A percentile compares a stretch with the other conserved stretches of the same genome.
phyloP scores from a whole-genome alignment of 2,797 vertebrate genomes.

The Melanotaenia maccullochi region DNA sequence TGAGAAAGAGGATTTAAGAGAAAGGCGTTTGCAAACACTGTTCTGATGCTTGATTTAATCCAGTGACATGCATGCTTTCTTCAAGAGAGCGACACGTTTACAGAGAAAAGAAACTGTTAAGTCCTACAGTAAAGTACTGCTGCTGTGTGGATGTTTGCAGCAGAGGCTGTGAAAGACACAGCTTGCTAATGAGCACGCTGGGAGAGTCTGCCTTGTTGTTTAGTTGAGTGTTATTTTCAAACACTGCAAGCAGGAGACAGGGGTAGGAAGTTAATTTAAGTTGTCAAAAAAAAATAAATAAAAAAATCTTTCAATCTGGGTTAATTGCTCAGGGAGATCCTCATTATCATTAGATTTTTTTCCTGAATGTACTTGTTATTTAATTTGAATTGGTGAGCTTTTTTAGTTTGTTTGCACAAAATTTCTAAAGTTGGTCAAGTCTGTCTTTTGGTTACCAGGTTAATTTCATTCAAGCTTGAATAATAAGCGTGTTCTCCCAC shows the following conservation, averaged over 20 bases:
- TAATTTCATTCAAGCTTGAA: background rate
- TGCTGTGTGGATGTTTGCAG: conserved; percentile 50
- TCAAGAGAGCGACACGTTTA: conserved; percentile 1
- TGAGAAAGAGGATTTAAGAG: conserved; percentile 6
- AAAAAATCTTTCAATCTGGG: conserved; percentile 69
- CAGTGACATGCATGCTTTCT: background rate
- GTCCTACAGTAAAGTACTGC: conserved; percentile 20
- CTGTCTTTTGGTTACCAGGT: conserved; percentile 1
- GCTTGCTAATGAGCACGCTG: conserved; percentile 71
- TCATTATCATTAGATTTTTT: conserved; percentile 57
- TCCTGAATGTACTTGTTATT: conserved; percentile 41
- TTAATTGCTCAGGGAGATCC: conserved; percentile 78
- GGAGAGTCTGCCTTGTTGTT: conserved; percentile 65
- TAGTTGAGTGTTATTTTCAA: conserved; percentile 64
- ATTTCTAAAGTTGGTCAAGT: background rate
- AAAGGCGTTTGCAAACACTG: conserved; percentile 15
- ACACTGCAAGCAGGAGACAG: conserved; percentile 59
- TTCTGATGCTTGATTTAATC: conserved; percentile 26
- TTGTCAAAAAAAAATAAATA: conserved; percentile 57
- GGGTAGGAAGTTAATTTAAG: conserved; percentile 55
- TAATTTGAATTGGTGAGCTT: conserved; percentile 14
- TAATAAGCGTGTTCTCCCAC: background rate
- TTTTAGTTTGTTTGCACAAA: conserved; percentile 4
- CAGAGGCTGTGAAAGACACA: conserved; percentile 43
- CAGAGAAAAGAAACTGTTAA: conserved; percentile 10